Percentiles rank a stretch among this genome's conserved stretches.
These are phyloP conservation scores for Rotaria sp. DNA, from an alignment of 2,888 invertebrate species.

Conservation along the genomic window DNA sequence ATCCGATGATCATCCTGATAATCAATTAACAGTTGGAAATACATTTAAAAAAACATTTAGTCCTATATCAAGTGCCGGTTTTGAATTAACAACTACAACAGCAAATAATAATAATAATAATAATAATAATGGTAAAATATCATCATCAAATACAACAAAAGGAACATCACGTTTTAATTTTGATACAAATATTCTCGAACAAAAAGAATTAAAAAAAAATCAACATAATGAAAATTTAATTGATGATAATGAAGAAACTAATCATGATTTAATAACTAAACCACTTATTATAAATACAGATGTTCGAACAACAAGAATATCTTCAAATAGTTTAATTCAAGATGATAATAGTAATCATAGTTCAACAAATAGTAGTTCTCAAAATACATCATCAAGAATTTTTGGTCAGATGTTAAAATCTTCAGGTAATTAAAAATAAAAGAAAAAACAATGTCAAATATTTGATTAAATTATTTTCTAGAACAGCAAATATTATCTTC, in stretches of 20 bases:
- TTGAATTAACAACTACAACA: not conserved
- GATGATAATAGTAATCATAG: not conserved
- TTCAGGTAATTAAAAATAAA: not conserved
- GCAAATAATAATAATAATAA: not conserved
- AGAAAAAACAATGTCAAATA: not conserved
- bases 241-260: not conserved
- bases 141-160: not conserved
- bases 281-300: not conserved
- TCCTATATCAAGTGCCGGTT: slow-evolving; percentile 13
- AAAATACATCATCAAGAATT: not conserved
- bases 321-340: not conserved
- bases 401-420: not conserved
- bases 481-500: not conserved
- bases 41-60: slow-evolving; percentile 10
- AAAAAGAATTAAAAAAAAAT: not conserved
- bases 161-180: not conserved
- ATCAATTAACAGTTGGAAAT: not conserved
- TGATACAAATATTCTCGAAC: not conserved
- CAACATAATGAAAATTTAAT: not conserved
- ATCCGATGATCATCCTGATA: slow-evolving; percentile 20
- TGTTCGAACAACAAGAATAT: not conserved
- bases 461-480: not conserved
- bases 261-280: not conserved
- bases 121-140: not conserved
- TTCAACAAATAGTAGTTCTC: not conserved